Evolutionary conservation across 2,113 vertebrate species (phyloP), one percentile per base, ranked within the genome.

Genomic region (Oreotrochilus melanogaster): DNA sequence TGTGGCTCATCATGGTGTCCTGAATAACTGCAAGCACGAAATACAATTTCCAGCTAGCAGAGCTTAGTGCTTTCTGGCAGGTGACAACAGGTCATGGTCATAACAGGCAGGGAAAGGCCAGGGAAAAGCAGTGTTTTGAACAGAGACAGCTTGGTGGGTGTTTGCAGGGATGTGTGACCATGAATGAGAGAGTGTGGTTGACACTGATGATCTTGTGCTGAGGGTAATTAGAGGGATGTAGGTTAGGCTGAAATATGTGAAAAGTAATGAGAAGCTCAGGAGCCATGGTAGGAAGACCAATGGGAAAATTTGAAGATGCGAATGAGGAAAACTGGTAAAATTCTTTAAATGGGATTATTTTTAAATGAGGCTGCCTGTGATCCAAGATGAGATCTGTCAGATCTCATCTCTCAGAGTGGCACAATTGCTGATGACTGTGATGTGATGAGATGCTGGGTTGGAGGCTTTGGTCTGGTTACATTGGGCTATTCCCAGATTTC

Each of bases 1-100:
- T 0, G 0, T 42, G 51, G 37, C 33, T 22, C 10, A 3, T 70
- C 4, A 0, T 10, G 50, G 31, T 3, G 5, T 58, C 60, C n/a
- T 5, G 2, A n/a, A 12, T 50, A 79, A 25, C 25, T 45, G 35
- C 28, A 50, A 7, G 28, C 14, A 11, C 37, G 58, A 66, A 93
- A 17, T 16, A 11, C 15, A 7, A 17, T 45, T 81, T 71, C 33
- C 25, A 74, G 3, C 13, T 66, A 37, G 19, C 37, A 71, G 42
- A 81, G 47, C 35, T 78, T 25, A 31, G 27, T 1, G 1, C 24
- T 60, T 81, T 74, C 65, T 87, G 30, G 13, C 64, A 33, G 18
- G 25, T 82, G 28, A 47, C 37, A 71, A 2, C 33, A 81, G 37
- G 73, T 54, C 56, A 25, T 1, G 15, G 30, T 42, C 73, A 25